Evolutionary conservation across 2,797 vertebrate species (phyloP), one percentile per base, ranked within the genome.

Genomic region (Balearica regulorum): DNA sequence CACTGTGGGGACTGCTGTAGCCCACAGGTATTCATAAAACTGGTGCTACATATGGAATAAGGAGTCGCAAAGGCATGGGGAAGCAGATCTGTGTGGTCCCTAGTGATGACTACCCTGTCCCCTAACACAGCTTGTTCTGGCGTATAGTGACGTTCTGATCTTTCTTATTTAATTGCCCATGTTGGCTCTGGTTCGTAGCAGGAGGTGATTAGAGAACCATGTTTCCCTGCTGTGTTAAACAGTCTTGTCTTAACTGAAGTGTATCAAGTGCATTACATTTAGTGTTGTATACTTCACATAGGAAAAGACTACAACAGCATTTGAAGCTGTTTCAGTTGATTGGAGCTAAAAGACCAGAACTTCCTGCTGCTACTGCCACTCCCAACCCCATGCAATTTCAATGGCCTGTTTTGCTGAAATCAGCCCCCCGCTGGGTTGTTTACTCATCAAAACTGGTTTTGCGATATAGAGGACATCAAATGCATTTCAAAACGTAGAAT

Each of bases 341-440:
- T 86, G 84, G 92, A 90, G 68, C 90, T 89, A 87, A 94, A 94
- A 96, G 79, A 87, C 57, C 72, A 92, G 86, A 95, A 83, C 72
- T 95, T 94, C 95, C 94, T 94, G 88, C 92, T 92, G 94, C 90
- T 96, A 13, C 84, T 66, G 83, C 95, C 94, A 86, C 90, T 97
- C 93, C 94, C 93, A 89, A 22, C 54, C 58, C 69, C n/a, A 16
- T 20, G 57, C 53, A 20, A 71, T 83, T 92, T 87, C 86, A 94
- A 69, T 81, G 46, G 43, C 35, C 70, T 87, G 35, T 78, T 95
- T 88, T 65, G 82, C 93, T 95, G 90, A 92, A 96, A 94, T 94
- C 81, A 71, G 61, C 31, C 87, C 53, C 86, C 37, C 87, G 92
- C 75, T 0, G 2, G 28, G 65, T 75, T 96, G 81, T 97, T 97